Base-by-base conservation (phyloP, 1,140 invertebrate species). In the Cydia fagiglandana region DNA sequence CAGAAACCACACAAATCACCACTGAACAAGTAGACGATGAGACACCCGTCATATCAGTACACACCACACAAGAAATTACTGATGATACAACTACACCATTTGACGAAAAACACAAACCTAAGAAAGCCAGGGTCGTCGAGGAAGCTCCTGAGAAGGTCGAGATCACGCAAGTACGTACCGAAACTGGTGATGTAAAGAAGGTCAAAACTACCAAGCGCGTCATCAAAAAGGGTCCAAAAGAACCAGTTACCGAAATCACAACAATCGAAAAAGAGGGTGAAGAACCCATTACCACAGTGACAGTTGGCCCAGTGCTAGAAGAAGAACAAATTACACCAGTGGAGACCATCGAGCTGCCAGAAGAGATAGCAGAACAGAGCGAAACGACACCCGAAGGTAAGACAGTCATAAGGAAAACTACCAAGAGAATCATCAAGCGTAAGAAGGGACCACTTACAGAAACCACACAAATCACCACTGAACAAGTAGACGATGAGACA, bases 121-220 rank as follows among this genome's bases (percentile, higher is more conserved):
- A 84, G 73, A 64, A 80, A 1, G 75, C 41, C 24, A 76, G 45
- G 6, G 38, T 78, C 12, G 70, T 84, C 34, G 74, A 86, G 79
- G 84, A 91, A 84, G 64, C 86, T 68, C 83, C 82, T 13, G 82
- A 93, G 83, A 84, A 91, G 74, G 86, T 90, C 5, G 88, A 84
- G 2, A 80, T 93, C 0, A 88, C 91, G 2, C 87, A 94, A 76
- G 87, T 88, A 17, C 82, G 80, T 10, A 89, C 88, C 6, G 77
- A 77, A 47, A 78, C 82, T 78, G 86, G 88, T 5, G 79, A 77
- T 66, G 73, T 80, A 38, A 77, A 80, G 66, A 78, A 78, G n/a
- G 75, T 78, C 41, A 79, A 77, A 56, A 78, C 74, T 12, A 81
- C 78, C 64, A 82, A 81, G 56, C 74, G 77, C 2, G 64, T 79